These are phyloP conservation scores for Chloroceryle aenea DNA, from an alignment of 2,113 vertebrate species.

Conservation along the genomic window DNA sequence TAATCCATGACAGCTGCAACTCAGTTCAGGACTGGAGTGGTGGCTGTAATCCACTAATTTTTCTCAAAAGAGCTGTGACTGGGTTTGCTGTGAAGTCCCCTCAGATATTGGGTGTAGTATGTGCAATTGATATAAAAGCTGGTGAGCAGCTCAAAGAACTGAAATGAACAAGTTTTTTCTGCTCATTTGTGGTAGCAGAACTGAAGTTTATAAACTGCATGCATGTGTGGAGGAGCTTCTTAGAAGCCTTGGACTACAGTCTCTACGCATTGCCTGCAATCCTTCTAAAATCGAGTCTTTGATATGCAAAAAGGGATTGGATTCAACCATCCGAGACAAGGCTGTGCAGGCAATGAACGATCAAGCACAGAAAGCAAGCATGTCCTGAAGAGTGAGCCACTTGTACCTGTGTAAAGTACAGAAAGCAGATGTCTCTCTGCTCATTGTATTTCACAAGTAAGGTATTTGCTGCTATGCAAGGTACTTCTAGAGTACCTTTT, in stretches of 20 bases:
- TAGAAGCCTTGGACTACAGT: background rate
- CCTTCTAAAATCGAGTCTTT: background rate
- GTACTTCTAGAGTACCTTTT: background rate
- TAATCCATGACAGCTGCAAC: background rate
- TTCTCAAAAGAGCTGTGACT: background rate
- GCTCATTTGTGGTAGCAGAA: background rate
- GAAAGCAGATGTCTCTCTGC: slow-evolving; percentile 20
- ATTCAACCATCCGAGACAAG: background rate
- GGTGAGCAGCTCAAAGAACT: background rate
- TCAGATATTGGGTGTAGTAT: background rate
- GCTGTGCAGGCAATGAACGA: background rate
- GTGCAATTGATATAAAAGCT: background rate
- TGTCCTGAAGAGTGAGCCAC: background rate
- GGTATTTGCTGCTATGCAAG: background rate
- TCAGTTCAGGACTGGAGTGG: background rate
- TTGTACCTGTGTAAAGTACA: slow-evolving; percentile 23
- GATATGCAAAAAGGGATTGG: slow-evolving; percentile 2
- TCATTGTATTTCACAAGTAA: background rate
- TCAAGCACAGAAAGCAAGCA: background rate
- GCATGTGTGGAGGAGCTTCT: background rate
- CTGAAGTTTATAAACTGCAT: background rate
- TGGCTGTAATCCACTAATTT: background rate
- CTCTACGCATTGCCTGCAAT: background rate
- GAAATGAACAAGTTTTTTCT: background rate
- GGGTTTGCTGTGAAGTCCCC: background rate